Base-by-base conservation (phyloP, 2,888 invertebrate species). In the Xanthostigma xanthostigma region DNA sequence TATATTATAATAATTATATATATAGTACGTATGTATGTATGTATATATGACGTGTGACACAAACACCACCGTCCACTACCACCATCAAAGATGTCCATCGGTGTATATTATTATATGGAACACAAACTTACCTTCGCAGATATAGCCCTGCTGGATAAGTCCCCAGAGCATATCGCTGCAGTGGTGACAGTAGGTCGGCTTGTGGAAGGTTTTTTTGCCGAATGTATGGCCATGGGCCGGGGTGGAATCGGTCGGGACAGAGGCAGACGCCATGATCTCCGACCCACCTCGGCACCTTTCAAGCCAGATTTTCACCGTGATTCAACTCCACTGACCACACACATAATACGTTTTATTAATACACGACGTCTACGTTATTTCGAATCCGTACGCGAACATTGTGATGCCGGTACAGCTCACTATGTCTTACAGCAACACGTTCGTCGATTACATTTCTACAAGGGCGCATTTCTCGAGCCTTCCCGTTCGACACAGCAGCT, bases 121-220 rank as follows among this genome's bases (percentile, higher is more conserved):
- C 33, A 33, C 34, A 56, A 60, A 66, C 75, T 74, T 74, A 97
- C 97, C 95, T 90, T 97, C 97, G 81, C 98, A 98, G 71, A 93
- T 91, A 79, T 90, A 95, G 74, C 97, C 98, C 78, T 96, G 96
- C 73, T 95, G 94, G 71, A 97, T 93, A 75, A 97, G 84, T 71
- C 97, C 96, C 98, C 98, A 98, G 67, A 98, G 84, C 82, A 96
- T 87, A 75, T 98, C 98, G 71, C 95, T 93, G 81, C 98, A 98
- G 78, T 96, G 95, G 78, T 98, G 97, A 79, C 98, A 98, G 79
- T 96, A 96, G 65, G 95, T 94, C 71, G 96, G 97, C 80, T 96
- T 96, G 79, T 97, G 97, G 81, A 97, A 98, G 75, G 95, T 96
- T 79, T 96, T 97, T 86, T 96, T 97, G 74, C 85, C 85, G 84